phyloP scores from a whole-genome alignment of 2,113 vertebrate species.

The Rafetus swinhoei region DNA sequence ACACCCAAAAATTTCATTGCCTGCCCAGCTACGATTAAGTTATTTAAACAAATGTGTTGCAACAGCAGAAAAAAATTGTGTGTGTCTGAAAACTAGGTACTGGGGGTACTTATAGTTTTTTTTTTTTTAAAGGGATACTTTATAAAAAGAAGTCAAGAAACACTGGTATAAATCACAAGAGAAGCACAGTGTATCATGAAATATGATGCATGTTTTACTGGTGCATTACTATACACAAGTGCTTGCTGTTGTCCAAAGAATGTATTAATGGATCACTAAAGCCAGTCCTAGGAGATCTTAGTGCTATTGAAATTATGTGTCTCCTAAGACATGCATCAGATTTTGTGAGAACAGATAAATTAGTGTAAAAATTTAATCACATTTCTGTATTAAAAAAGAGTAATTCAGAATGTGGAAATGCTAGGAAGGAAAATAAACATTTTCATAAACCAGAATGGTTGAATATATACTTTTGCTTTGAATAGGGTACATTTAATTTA shows the following conservation, averaged over 20 bases:
- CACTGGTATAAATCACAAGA: slow-evolving; percentile 1
- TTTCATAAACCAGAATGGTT: too few species aligned
- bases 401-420: neutral
- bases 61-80: too few species aligned
- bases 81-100: too few species aligned
- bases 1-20: too few species aligned
- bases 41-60: too few species aligned
- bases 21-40: too few species aligned
- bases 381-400: neutral
- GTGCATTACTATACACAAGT: neutral
- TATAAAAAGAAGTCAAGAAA: too few species aligned
- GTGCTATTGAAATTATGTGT: neutral
- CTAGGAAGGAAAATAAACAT: neutral
- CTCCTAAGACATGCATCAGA: neutral
- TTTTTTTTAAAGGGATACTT: too few species aligned
- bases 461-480: too few species aligned
- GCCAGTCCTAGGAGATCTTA: neutral
- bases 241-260: neutral
- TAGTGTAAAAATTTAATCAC: neutral
- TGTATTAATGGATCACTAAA: neutral
- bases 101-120: too few species aligned
- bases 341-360: neutral
- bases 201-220: neutral
- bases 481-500: too few species aligned
- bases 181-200: slow-evolving; percentile 15